These are phyloP conservation scores for Hydra vulgaris DNA, from an alignment of 30 jellyfish, hydroid and myxozoan genomes.

Conservation along the genomic window DNA sequence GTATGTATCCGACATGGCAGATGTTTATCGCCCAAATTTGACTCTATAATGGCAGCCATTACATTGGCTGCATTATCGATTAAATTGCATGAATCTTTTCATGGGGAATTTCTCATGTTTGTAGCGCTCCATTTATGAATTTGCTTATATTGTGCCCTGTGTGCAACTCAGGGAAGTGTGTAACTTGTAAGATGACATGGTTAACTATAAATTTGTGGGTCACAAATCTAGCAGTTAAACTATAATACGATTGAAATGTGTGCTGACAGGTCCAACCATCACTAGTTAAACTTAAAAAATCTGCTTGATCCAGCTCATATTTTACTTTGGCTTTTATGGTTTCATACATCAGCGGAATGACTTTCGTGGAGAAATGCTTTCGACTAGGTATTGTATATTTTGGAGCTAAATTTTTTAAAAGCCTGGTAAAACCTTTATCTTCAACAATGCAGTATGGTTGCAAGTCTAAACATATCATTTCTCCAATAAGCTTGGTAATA, in stretches of 20 bases:
- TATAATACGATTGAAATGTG: neutral
- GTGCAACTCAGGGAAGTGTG: neutral
- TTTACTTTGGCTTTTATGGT: neutral
- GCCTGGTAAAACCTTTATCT: neutral
- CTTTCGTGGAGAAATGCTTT: neutral
- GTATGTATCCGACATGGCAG: neutral
- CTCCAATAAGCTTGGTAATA: neutral
- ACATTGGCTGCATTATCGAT: neutral
- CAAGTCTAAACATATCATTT: neutral
- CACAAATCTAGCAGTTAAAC: neutral
- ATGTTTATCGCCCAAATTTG: neutral
- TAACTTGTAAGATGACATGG: neutral
- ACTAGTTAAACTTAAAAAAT: neutral
- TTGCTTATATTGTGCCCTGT: neutral
- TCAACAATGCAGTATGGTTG: neutral
- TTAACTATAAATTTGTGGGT: neutral
- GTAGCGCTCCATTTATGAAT: neutral
- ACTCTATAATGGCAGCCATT: neutral
- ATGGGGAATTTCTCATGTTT: neutral
- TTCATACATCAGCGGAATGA: neutral
- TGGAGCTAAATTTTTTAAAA: neutral
- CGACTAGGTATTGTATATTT: neutral
- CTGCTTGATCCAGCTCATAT: neutral
- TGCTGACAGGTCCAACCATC: neutral
- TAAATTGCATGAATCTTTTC: neutral